Evolutionary conservation across 2,888 invertebrate species (phyloP), one percentile per base, ranked within the genome.

Genomic region (Metopia argyrocephala): DNA sequence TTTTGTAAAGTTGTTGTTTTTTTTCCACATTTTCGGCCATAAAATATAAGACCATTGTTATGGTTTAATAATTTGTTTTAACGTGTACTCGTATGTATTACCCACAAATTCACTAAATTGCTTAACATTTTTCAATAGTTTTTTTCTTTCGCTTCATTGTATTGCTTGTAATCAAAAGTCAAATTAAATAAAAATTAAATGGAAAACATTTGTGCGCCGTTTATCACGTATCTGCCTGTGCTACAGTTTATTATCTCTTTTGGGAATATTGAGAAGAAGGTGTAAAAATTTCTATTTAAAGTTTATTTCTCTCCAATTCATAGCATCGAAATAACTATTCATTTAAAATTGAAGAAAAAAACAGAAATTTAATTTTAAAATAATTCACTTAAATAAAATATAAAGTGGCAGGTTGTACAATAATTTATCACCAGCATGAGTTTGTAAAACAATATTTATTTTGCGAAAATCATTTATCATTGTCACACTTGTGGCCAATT

Each of bases 401-500:
- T 45, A 21, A 15, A 54, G 4, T 27, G 12, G 9, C 5, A 15
- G 31, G n/a, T n/a, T n/a, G n/a, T n/a, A n/a, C 64, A 38, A 45
- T 46, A 57, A 78, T 69, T 62, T 65, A 68, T 64, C 46, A 46
- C 62, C 18, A 52, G 57, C 56, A 20, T 27, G 6, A 28, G 7
- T 62, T 48, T 61, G 45, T 69, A 64, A 69, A 74, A 25, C 68
- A 50, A 69, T 59, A 69, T 62, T 79, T 69, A 21, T 62, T 15
- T 50, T 38, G 18, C n/a, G 56, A 79, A 52, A 25, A 28, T 3
- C 28, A 79, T 79, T 46, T 61, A 61, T 79, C 75, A 75, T 52
- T 79, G 79, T 79, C 79, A 56, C 50, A 62, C 38, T 18, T 54
- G n/a, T 4, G 2, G 3, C 28, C 18, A 50, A 12, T 25, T 18